These are phyloP conservation scores for Epistrophe grossulariae DNA, from an alignment of 2,888 invertebrate species.

Conservation along the genomic window DNA sequence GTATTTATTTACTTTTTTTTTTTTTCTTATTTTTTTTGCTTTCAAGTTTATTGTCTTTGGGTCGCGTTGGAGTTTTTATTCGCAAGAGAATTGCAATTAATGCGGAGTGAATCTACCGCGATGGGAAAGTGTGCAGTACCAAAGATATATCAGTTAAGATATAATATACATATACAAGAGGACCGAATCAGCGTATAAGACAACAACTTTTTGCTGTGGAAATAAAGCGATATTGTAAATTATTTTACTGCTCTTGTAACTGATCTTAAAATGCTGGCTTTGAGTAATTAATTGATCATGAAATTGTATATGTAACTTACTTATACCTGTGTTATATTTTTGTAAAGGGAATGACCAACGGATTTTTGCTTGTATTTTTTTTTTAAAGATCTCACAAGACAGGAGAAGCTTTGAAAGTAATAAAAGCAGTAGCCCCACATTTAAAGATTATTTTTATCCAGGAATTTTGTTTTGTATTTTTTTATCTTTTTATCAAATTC, in stretches of 20 bases:
- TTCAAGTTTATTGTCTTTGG: slow-evolving; percentile 57
- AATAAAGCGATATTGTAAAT: slow-evolving; percentile 64
- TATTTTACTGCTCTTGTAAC: slow-evolving; percentile 73
- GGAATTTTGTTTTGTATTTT: no score
- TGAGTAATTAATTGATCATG: slow-evolving; percentile 72
- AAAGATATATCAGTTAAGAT: slow-evolving; percentile 35
- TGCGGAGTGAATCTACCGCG: slow-evolving; percentile 51
- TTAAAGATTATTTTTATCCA: not conserved
- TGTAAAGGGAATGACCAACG: not conserved
- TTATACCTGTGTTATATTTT: not conserved
- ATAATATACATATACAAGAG: not conserved
- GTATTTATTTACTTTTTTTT: slow-evolving; percentile 27
- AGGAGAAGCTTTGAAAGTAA: not conserved
- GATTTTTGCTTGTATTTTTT: not conserved
- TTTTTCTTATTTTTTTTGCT: slow-evolving; percentile 10
- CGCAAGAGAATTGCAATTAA: slow-evolving; percentile 65
- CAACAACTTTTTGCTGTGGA: slow-evolving; percentile 47
- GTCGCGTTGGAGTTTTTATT: slow-evolving; percentile 57
- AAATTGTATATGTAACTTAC: slow-evolving; percentile 47
- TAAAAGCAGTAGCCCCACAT: no score
- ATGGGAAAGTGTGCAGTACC: slow-evolving; percentile 67
- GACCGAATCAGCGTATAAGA: slow-evolving; percentile 2
- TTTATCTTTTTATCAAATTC: not conserved
- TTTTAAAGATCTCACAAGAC: not conserved
- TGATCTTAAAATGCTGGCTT: slow-evolving; percentile 57